These are phyloP conservation scores for Coenonympha arcania DNA, from an alignment of 2,888 invertebrate species.

Conservation along the genomic window DNA sequence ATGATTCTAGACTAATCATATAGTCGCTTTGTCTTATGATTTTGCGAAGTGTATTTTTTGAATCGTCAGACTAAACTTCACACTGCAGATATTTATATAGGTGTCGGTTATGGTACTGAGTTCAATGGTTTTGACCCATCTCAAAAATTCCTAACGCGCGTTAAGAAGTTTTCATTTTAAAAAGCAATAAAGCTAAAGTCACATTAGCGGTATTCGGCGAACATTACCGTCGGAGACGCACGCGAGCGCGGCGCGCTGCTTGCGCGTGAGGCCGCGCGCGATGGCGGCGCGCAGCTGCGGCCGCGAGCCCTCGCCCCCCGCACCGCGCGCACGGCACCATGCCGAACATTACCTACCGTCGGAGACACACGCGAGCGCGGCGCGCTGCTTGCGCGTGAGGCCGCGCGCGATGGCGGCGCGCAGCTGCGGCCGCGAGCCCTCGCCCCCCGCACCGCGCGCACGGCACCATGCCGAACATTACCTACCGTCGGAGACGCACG, in stretches of 20 bases:
- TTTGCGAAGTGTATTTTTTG: too few relatives aligned
- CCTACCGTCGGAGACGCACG: conserved; percentile 62
- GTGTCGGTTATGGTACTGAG: too few relatives aligned
- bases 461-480: not conserved
- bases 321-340: not conserved
- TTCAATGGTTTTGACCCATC: too few relatives aligned
- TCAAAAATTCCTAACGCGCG: too few relatives aligned
- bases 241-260: conserved; percentile 71
- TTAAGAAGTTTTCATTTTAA: too few relatives aligned
- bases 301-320: conserved; percentile 50
- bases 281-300: conserved; percentile 78
- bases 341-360: conserved; percentile 61
- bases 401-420: conserved; percentile 80
- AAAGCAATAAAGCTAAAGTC: too few relatives aligned
- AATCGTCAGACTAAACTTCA: too few relatives aligned
- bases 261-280: conserved; percentile 76
- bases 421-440: conserved; percentile 69
- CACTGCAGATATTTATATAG: too few relatives aligned
- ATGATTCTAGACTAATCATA: too few relatives aligned
- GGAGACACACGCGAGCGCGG: conserved; percentile 63
- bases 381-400: conserved; percentile 73
- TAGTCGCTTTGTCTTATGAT: too few relatives aligned
- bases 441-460: conserved; percentile 32
- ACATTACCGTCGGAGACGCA: conserved; percentile 58
- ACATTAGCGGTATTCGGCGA: too few relatives aligned